Percentiles rank a stretch among this genome's conserved stretches.
Evolutionary conservation across 2,113 vertebrate genomes (phyloP).

Genomic region (Dasyornis broadbenti): DNA sequence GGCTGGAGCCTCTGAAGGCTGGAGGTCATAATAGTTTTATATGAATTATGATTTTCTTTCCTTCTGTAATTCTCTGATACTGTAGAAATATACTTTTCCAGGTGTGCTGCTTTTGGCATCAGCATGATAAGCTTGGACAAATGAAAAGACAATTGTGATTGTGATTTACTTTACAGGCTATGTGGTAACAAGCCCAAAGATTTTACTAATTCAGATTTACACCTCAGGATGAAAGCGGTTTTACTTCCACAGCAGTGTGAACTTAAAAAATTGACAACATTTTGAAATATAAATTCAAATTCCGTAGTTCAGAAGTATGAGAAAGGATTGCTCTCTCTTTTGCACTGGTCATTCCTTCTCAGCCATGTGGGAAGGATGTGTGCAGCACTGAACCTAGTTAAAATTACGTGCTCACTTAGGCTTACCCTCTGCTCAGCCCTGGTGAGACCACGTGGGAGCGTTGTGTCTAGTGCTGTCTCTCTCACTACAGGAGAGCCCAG

Average conservation of each 20-base stretch:
- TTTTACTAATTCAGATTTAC: constrained; percentile 41
- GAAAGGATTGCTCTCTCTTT: neutral
- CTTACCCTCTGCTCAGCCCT: neutral
- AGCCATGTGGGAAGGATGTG: neutral
- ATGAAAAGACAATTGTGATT: neutral
- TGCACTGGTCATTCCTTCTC: neutral
- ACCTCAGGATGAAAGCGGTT: constrained; percentile 24
- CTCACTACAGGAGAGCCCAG: neutral
- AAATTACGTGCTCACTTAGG: neutral
- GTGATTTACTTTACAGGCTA: neutral
- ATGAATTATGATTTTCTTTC: neutral
- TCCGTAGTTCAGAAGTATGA: neutral
- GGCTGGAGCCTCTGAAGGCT: neutral
- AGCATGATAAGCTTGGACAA: neutral
- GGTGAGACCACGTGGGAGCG: neutral
- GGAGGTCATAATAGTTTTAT: neutral
- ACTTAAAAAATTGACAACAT: neutral
- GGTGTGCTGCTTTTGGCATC: neutral
- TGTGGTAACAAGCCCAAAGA: neutral
- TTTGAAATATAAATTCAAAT: neutral
- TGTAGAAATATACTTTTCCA: neutral
- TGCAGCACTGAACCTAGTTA: neutral
- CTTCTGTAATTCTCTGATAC: neutral
- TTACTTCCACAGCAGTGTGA: neutral
- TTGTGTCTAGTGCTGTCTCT: neutral